Evolutionary conservation across 2,888 invertebrate species (phyloP).

Genomic region (Thymelicus lineola): DNA sequence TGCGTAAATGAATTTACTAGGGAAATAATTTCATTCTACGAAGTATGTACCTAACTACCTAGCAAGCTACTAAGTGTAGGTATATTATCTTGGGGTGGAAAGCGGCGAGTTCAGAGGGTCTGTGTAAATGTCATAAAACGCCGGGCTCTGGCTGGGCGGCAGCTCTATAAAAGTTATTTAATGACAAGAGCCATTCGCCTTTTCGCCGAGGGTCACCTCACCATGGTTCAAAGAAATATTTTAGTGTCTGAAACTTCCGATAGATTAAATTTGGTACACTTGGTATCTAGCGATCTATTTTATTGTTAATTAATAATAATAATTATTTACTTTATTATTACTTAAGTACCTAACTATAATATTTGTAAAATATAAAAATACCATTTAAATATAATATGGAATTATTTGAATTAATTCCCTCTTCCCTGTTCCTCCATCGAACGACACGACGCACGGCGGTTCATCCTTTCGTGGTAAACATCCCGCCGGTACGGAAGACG

Average conservation of each 20-base stretch:
- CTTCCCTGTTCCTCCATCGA: too few relatives aligned
- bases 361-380: too few relatives aligned
- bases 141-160: conserved; percentile 37
- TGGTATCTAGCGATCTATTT: too few relatives aligned
- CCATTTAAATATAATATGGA: too few relatives aligned
- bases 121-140: conserved; percentile 28
- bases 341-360: too few relatives aligned
- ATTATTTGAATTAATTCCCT: too few relatives aligned
- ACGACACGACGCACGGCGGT: too few relatives aligned
- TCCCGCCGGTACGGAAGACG: too few relatives aligned
- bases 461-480: too few relatives aligned
- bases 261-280: not conserved
- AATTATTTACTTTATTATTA: too few relatives aligned
- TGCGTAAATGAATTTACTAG: not conserved
- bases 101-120: conserved; percentile 19
- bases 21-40: not conserved
- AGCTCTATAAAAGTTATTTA: conserved; percentile 80
- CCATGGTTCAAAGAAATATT: conserved; percentile 8
- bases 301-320: too few relatives aligned
- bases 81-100: conserved; percentile 16
- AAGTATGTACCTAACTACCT: not conserved
- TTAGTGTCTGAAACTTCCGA: not conserved
- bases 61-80: not conserved
- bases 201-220: conserved; percentile 28
- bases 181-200: conserved; percentile 67